These are phyloP conservation scores for Apamea epomidion DNA, from an alignment of 2,888 invertebrate genomes.

Conservation along the genomic window DNA sequence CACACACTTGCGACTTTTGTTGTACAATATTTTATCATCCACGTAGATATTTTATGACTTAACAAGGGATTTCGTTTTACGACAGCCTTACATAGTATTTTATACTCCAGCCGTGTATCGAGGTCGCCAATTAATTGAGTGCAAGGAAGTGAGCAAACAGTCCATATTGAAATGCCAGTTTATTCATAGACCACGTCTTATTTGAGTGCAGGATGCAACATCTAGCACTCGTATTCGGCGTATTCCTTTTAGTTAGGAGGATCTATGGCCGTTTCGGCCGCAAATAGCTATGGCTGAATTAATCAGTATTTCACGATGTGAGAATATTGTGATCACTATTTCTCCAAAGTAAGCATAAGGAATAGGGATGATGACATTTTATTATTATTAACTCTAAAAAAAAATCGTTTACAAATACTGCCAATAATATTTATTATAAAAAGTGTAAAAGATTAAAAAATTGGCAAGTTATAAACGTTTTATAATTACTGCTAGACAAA, in stretches of 20 bases:
- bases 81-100: conserved; percentile 1
- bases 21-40: conserved; percentile 22
- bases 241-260: neutral
- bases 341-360: neutral
- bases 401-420: neutral
- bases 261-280: neutral
- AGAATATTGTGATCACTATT: neutral
- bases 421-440: neutral
- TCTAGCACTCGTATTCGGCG: neutral
- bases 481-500: neutral
- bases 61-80: conserved; percentile 25
- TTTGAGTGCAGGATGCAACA: neutral
- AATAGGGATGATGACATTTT: neutral
- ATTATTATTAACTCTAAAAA: neutral
- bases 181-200: neutral
- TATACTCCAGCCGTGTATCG: conserved; percentile 2
- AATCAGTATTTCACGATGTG: neutral
- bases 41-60: conserved; percentile 12
- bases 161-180: neutral
- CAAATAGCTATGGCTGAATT: neutral
- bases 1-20: conserved; percentile 18
- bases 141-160: neutral
- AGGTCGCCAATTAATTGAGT: neutral
- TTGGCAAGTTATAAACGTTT: neutral
- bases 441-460: neutral